A percentile compares a stretch with the other conserved stretches of the same genome.
Conservation (phyloP, 2,888 invertebrate genomes). For the Meloe dianella region DNA sequence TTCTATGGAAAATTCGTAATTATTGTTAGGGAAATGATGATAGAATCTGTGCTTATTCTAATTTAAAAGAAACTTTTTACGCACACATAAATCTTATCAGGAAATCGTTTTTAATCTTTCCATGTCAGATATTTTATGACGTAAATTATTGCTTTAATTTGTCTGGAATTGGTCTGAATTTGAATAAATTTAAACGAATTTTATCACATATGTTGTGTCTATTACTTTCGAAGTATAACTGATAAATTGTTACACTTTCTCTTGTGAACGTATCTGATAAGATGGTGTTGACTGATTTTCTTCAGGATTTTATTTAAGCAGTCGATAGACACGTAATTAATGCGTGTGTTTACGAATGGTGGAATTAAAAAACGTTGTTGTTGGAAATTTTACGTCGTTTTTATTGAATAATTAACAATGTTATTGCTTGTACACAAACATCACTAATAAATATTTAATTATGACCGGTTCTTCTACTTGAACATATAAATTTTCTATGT, state of each 20-base stretch:
- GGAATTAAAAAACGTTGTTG: too few species aligned
- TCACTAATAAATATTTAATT: not conserved
- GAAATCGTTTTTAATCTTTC: slow-evolving; percentile 18
- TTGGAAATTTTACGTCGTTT: not conserved
- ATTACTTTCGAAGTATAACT: not conserved
- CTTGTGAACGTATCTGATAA: not conserved
- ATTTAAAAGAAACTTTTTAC: slow-evolving; percentile 8
- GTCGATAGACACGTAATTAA: not conserved
- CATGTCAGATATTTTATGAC: slow-evolving; percentile 14
- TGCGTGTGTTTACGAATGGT: too few species aligned
- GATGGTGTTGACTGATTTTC: not conserved
- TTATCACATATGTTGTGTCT: slow-evolving; percentile 2
- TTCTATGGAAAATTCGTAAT: not conserved
- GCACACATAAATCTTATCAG: slow-evolving; percentile 22
- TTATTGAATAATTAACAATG: not conserved
- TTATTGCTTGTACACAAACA: not conserved
- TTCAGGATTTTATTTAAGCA: not conserved
- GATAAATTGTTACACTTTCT: slow-evolving; percentile 12
- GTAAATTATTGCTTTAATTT: not conserved
- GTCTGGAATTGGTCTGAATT: not conserved
- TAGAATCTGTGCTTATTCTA: not conserved
- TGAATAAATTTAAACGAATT: not conserved
- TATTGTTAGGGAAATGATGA: not conserved
- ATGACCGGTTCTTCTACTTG: not conserved
- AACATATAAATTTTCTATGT: not conserved